Conservation (phyloP, 1,140 invertebrate genomes). For the Drosophila aff. region DNA sequence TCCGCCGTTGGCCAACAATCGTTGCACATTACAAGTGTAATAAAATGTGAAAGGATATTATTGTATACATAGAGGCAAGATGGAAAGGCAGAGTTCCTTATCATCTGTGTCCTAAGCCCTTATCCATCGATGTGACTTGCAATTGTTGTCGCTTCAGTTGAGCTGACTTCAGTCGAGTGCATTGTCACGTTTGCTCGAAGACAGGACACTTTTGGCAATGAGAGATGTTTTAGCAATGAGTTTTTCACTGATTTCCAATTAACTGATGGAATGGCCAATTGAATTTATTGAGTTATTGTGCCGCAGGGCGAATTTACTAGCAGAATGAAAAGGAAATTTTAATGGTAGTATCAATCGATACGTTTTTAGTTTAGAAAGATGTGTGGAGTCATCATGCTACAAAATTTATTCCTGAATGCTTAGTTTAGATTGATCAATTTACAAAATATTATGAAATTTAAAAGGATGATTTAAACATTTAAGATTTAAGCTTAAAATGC, state of each 20-base stretch:
- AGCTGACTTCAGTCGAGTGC: slow-evolving; percentile 37
- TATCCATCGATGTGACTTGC: slow-evolving; percentile 28
- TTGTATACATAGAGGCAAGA: slow-evolving; percentile 51
- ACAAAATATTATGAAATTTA: too few relatives aligned
- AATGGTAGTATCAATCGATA: slow-evolving; percentile 3
- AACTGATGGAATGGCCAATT: slow-evolving; percentile 27
- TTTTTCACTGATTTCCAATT: slow-evolving; percentile 30
- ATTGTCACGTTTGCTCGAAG: slow-evolving; percentile 33
- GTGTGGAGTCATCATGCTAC: background rate
- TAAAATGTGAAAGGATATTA: slow-evolving; percentile 82
- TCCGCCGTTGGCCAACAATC: slow-evolving; percentile 39
- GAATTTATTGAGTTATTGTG: slow-evolving; percentile 15
- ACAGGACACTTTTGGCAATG: slow-evolving; percentile 13
- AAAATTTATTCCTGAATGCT: background rate
- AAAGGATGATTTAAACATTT: background rate
- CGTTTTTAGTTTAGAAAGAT: background rate
- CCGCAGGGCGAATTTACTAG: background rate
- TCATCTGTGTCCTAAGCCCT: slow-evolving; percentile 21
- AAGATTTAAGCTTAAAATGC: background rate
- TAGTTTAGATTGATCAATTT: background rate
- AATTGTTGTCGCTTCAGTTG: slow-evolving; percentile 34
- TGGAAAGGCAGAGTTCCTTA: slow-evolving; percentile 8
- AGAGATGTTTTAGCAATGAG: slow-evolving; percentile 17
- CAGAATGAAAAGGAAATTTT: background rate
- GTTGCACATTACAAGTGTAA: slow-evolving; percentile 81